Conservation (phyloP, 2,113 vertebrate genomes). For the Actinemys pallida region DNA sequence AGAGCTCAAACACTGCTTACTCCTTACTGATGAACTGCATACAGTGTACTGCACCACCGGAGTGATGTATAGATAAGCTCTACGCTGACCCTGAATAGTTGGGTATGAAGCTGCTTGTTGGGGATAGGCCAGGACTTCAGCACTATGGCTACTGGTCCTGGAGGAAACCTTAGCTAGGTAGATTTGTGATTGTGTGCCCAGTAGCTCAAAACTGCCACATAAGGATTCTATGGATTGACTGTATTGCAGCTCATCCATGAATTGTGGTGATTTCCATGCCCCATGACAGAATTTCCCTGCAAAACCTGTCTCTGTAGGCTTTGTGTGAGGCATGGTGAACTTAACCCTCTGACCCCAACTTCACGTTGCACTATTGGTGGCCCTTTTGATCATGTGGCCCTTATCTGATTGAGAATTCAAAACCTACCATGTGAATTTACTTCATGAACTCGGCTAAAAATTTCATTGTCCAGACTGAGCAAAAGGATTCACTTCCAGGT, state of each 20-base stretch:
- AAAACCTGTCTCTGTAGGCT: background rate
- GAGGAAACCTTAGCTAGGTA: background rate
- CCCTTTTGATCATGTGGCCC: background rate
- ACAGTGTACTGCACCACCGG: background rate
- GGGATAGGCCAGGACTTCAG: background rate
- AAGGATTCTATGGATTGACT: background rate
- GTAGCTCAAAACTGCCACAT: background rate
- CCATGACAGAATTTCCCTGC: background rate
- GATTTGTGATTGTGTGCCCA: background rate
- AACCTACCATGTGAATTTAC: background rate
- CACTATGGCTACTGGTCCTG: background rate
- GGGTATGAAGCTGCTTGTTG: background rate
- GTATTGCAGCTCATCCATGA: background rate
- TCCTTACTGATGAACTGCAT: fast-evolving
- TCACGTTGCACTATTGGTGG: background rate
- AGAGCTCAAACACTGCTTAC: background rate
- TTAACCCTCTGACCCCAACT: background rate
- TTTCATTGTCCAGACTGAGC: background rate
- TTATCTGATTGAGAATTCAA: background rate
- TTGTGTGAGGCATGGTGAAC: background rate
- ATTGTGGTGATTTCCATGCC: background rate
- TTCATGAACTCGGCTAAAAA: background rate
- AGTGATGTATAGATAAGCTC: background rate
- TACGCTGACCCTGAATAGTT: background rate
- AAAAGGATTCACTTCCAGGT: background rate